Conservation (phyloP, 2,113 vertebrate species). For the Corythaeola cristata region DNA sequence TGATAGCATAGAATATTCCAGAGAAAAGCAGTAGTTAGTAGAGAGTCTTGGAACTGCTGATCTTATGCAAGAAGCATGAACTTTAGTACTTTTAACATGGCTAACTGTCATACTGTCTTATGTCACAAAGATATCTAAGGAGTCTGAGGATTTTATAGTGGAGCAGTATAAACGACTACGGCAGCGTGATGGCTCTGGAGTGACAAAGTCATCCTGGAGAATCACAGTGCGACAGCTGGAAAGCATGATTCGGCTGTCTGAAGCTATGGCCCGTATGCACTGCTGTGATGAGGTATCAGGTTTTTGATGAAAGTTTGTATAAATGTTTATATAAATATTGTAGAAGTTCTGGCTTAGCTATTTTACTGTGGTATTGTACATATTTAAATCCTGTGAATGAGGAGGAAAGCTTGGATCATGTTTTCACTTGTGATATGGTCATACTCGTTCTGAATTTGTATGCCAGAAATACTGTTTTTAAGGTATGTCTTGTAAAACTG, state of each 20-base stretch:
- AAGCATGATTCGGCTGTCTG: slow-evolving; percentile 97
- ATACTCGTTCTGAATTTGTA: neutral
- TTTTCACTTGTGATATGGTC: neutral
- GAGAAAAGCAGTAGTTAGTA: neutral
- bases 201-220: slow-evolving; percentile 92
- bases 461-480: neutral
- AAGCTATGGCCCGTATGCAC: slow-evolving; percentile 98
- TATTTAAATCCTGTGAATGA: neutral
- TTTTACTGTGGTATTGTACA: rapidly evolving
- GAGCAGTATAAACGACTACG: slow-evolving; percentile 97
- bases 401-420: neutral
- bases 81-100: neutral
- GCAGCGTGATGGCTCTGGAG: slow-evolving; percentile 89
- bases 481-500: neutral
- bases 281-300: slow-evolving; percentile 92
- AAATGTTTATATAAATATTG: neutral
- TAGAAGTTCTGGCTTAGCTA: neutral
- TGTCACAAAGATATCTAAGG: slow-evolving; percentile 88
- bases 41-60: neutral
- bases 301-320: rapidly evolving
- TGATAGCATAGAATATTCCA: neutral
- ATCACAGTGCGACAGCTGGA: slow-evolving; percentile 96
- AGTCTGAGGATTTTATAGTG: slow-evolving; percentile 97
- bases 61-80: neutral
- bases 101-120: neutral